Base-by-base conservation (phyloP, 2,113 vertebrate species). In the Prolemur simus region DNA sequence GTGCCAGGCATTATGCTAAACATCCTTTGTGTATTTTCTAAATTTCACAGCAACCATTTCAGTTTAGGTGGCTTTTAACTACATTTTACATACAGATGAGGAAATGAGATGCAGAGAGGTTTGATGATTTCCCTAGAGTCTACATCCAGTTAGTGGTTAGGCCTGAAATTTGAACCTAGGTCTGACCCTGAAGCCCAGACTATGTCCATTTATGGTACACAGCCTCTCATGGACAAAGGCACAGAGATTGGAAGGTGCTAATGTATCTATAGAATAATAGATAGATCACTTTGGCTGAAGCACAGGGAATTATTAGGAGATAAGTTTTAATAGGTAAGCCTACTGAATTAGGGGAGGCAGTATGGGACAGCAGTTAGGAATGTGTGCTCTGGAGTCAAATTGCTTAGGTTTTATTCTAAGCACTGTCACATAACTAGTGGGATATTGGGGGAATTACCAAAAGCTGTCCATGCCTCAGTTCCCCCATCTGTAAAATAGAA, bases 101-200 rank as follows among this genome's bases (percentile, higher is more conserved):
- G 18, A 58, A n/a, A 58, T 74, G 39, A 88, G 39, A 88, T 34
- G 87, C 39, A 45, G 49, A 95, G 37, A 81, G 8, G n/a, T 74
- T 80, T 90, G 63, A 64, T 73, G 42, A 47, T 92, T 96, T 97
- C 42, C n/a, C 21, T 85, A 88, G 21, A 21, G 63, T 90, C 74
- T 86, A 81, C 10, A 84, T 76, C 29, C 8, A 66, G 32, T 71
- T 82, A 89, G 15, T 83, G 47, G 17, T 34, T 49, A 69, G 52
- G n/a, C 25, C 29, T 95, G 87, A 96, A 96, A 93, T 84, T 87
- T 86, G 63, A 95, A 91, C 37, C 92, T 89, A 37, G 45, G 23
- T 85, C 23, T 88, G 68, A 29, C 74, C 87, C 37, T 89, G 78
- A 89, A 92, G 7, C 63, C 60, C 56, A 69, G 42, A 60, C 20